Conservation (phyloP, 2,797 vertebrate genomes). For the Acipenser transmontanus region DNA sequence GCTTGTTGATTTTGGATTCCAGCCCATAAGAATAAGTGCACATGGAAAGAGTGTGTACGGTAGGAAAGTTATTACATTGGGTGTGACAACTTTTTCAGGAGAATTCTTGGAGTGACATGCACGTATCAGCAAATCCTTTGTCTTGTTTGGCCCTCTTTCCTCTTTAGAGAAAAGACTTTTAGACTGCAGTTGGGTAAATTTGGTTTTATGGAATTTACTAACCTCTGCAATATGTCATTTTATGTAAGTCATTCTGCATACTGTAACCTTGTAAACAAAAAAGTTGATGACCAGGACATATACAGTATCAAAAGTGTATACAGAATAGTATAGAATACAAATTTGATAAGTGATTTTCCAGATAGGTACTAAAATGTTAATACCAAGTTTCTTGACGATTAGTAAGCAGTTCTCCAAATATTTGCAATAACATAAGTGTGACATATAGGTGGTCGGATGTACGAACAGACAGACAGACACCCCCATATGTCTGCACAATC, state of each 20-base stretch:
- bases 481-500: no score
- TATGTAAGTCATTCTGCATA: background rate
- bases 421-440: no score
- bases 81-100: constrained; percentile 56
- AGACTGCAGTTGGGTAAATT: constrained; percentile 35
- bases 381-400: no score
- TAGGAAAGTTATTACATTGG: constrained; percentile 66
- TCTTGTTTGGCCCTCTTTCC: constrained; percentile 47
- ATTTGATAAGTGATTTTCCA: no score
- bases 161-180: constrained; percentile 41
- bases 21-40: constrained; percentile 58
- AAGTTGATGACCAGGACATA: no score
- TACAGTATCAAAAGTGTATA: no score
- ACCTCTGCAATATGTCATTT: background rate
- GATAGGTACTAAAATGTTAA: no score
- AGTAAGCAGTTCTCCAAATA: no score
- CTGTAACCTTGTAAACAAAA: no score
- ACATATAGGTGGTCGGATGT: no score
- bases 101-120: constrained; percentile 60
- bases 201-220: background rate
- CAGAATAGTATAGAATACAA: no score
- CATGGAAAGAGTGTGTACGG: constrained; percentile 61
- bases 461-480: no score
- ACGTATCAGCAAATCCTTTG: constrained; percentile 64
- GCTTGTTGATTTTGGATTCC: constrained; percentile 61